Base-by-base conservation (phyloP, 2,888 invertebrate genomes). In the Drosophila multiciliata region DNA sequence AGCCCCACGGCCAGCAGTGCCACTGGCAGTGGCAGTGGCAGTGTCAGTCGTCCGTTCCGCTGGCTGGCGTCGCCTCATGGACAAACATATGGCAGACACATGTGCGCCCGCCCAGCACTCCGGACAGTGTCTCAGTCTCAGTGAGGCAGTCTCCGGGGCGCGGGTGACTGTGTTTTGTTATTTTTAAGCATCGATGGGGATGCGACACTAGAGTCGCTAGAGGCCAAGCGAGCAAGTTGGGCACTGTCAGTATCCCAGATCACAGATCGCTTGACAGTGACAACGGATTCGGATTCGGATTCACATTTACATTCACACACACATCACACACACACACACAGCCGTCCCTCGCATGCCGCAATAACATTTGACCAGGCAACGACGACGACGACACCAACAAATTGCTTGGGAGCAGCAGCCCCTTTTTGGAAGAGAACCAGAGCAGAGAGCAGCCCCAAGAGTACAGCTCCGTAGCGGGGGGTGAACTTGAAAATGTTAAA, bases 51-150 rank as follows among this genome's bases (percentile, higher is more conserved):
- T 75, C 71, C 74, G 80, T 82, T 74, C 70, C 72, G 71, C 70
- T 67, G 71, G 64, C 71, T 82, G 88, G 81, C 78, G 69, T 73
- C 78, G 78, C 68, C 78, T 73, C 89, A 87, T 82, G 90, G 86
- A 90, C 90, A 80, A 90, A 89, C 87, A 87, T 87, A 80, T 87
- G 87, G 87, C 73, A 72, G 77, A 85, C 87, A 87, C 71, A 87
- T 87, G 87, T 55, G 62, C 49, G 72, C 74, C 82, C 71, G 76
- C 69, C 74, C 78, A 74, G 73, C 73, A 45, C 65, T 64, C 62
- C 71, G 71, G 72, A 64, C 75, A 62, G 60, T 63, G 52, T n/a
- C n/a, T n/a, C 45, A 7, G 50, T 9, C 62, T 64, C 40, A 42
- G 45, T 45, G 23, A 20, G 15, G 23, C 45, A 23, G 45, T 23